phyloP scores from a whole-genome alignment of 2,113 vertebrate genomes.

The Jacana jacana region DNA sequence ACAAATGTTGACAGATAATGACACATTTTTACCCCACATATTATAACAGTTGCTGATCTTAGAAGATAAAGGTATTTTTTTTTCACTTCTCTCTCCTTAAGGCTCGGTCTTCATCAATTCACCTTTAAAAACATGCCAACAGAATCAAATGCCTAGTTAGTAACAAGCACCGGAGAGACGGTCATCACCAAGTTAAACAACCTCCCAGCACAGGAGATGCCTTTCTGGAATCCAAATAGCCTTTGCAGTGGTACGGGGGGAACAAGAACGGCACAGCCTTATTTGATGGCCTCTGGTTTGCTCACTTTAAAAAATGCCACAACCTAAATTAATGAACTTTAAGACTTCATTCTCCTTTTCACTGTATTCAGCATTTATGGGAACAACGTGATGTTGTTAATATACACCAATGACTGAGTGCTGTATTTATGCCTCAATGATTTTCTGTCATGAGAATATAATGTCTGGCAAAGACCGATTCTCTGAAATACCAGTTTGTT shows the following conservation, averaged over 20 bases:
- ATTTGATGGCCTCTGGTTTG: not conserved
- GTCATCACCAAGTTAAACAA: not conserved
- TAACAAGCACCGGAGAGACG: not conserved
- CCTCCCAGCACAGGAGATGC: not conserved
- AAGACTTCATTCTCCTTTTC: conserved; percentile 10
- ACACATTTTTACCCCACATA: not conserved
- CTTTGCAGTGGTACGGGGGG: not conserved
- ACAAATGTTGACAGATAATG: not conserved
- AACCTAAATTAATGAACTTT: conserved; percentile 23
- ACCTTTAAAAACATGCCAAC: not conserved
- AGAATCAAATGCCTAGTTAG: not conserved
- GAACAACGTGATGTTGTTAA: conserved; percentile 56
- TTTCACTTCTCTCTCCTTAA: not conserved
- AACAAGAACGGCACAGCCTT: not conserved
- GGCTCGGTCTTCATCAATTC: not conserved
- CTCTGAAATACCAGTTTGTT: conserved; percentile 60
- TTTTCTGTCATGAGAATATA: conserved; percentile 66
- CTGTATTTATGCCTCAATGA: conserved; percentile 60
- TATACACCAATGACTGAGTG: conserved; percentile 14
- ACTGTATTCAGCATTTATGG: conserved; percentile 38
- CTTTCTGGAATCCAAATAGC: not conserved
- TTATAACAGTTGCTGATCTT: not conserved
- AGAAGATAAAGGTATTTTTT: not conserved
- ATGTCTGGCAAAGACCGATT: conserved; percentile 56
- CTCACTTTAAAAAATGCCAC: not conserved